phyloP scores from a whole-genome alignment of 2,888 invertebrate genomes.

The Trissoscelio sp. region DNA sequence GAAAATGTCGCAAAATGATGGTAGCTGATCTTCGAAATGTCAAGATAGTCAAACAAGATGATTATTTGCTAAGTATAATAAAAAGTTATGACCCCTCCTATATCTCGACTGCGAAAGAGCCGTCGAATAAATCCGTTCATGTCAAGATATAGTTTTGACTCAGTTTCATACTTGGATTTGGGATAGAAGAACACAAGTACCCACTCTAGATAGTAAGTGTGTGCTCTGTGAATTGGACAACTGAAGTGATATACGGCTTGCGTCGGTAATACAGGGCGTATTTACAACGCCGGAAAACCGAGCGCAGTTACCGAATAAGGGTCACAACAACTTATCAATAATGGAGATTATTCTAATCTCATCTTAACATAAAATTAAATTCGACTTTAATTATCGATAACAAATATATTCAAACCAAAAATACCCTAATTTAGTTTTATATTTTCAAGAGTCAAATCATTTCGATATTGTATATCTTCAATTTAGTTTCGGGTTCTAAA shows the following conservation, averaged over 20 bases:
- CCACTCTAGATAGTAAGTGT: slow-evolving; percentile 21
- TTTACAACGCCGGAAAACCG: slow-evolving; percentile 44
- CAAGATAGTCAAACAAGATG: slow-evolving; percentile 4
- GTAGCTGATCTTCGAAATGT: not conserved
- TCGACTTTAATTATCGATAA: too few species aligned
- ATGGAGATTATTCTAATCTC: not conserved
- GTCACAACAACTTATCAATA: slow-evolving; percentile 78
- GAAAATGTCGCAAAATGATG: not conserved
- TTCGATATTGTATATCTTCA: too few species aligned
- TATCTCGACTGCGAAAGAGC: not conserved
- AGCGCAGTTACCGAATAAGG: slow-evolving; percentile 78
- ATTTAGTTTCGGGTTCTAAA: too few species aligned
- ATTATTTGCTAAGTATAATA: slow-evolving; percentile 6
- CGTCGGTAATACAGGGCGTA: slow-evolving; percentile 41
- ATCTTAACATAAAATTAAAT: too few species aligned
- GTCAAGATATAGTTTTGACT: slow-evolving; percentile 20
- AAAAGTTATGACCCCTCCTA: slow-evolving; percentile 5
- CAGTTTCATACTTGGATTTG: slow-evolving; percentile 22
- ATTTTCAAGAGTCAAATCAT: too few species aligned
- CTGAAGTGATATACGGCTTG: slow-evolving; percentile 27
- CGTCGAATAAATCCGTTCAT: slow-evolving; percentile 1
- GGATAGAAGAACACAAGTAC: slow-evolving; percentile 13
- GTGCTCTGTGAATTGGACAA: slow-evolving; percentile 23
- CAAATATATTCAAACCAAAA: too few species aligned
- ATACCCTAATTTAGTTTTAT: too few species aligned